Conservation (phyloP, 2,113 vertebrate genomes). For the Turdus rufiventris region DNA sequence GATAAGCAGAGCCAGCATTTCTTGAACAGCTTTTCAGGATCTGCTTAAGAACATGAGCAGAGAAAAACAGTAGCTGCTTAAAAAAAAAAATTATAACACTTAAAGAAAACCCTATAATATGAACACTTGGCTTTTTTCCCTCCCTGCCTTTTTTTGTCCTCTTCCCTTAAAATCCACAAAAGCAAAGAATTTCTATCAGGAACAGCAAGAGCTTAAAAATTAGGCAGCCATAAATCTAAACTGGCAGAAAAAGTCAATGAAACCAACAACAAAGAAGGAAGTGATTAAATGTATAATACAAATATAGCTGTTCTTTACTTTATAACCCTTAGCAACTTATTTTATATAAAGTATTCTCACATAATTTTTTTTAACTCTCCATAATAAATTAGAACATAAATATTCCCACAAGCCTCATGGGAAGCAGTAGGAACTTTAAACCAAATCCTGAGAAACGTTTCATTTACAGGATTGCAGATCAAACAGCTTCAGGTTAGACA, state of each 20-base stretch:
- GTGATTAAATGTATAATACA: background rate
- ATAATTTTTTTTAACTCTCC: background rate
- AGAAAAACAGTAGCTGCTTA: background rate
- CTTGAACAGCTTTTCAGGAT: background rate
- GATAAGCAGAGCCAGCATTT: background rate
- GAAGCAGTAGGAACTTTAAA: background rate
- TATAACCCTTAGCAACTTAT: background rate
- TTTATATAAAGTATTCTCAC: background rate
- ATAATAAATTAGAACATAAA: background rate
- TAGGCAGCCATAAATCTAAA: background rate
- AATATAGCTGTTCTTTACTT: background rate
- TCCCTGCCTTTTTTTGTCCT: background rate
- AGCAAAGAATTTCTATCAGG: background rate
- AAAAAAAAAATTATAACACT: background rate
- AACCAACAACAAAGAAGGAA: background rate
- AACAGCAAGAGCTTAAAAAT: background rate
- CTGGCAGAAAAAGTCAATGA: background rate
- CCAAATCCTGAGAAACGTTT: background rate
- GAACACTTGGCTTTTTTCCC: fast-evolving
- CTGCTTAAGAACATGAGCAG: background rate
- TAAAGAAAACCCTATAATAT: background rate
- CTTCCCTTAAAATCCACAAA: background rate
- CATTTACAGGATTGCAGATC: background rate
- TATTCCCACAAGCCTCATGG: background rate
- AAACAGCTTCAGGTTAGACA: background rate